Evolutionary conservation across 2,888 invertebrate species (phyloP).

Genomic region (Tinea pellionella): DNA sequence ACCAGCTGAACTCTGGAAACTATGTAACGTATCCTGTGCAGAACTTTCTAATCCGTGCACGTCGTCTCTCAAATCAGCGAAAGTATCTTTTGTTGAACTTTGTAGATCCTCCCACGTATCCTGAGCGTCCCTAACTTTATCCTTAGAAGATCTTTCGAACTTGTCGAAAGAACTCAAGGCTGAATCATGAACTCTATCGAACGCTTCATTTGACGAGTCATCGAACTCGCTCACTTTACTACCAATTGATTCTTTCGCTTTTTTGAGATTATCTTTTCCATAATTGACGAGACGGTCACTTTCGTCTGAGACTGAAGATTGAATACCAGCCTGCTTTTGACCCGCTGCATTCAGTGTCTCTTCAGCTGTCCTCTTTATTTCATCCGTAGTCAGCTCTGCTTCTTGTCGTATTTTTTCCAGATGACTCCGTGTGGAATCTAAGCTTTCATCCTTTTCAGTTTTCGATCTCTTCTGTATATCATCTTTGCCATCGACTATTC

Average conservation of each 20-base stretch:
- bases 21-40: conserved; percentile 54
- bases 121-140: conserved; percentile 44
- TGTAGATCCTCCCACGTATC: conserved; percentile 56
- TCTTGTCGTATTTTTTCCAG: conserved; percentile 53
- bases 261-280: conserved; percentile 34
- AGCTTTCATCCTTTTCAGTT: background rate
- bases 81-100: conserved; percentile 55
- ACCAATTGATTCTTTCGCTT: conserved; percentile 31
- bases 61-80: conserved; percentile 50
- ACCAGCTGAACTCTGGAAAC: conserved; percentile 61
- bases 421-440: conserved; percentile 24
- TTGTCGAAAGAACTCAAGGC: conserved; percentile 60
- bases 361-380: conserved; percentile 54
- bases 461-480: background rate
- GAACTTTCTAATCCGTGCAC: conserved; percentile 50
- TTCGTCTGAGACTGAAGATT: conserved; percentile 33
- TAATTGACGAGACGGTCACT: conserved; percentile 27
- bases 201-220: conserved; percentile 43
- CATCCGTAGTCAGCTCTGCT: conserved; percentile 53
- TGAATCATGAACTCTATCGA: conserved; percentile 50
- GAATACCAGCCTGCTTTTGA: conserved; percentile 39
- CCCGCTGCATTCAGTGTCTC: conserved; percentile 44
- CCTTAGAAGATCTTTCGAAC: conserved; percentile 60
- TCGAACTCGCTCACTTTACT: conserved; percentile 35
- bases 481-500: conserved; percentile 1